Evolutionary conservation across 2,888 invertebrate species (phyloP).

Genomic region (Phytoseiulus persimilis): DNA sequence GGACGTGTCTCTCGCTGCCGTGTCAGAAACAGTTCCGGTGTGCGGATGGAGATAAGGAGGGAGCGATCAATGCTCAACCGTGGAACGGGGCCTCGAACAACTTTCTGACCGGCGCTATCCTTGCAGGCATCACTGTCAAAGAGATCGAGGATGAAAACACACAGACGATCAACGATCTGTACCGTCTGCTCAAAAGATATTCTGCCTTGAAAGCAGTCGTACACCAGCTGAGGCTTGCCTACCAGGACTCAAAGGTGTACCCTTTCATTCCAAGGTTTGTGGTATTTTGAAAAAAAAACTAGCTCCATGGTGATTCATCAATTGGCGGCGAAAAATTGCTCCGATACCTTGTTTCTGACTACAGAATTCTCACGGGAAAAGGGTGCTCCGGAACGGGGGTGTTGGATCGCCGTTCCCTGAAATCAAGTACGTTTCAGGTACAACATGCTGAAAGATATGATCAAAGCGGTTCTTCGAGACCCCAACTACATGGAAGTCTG

Average conservation of each 20-base stretch:
- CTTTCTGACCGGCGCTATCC: neutral
- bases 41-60: neutral
- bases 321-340: too few relatives aligned
- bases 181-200: constrained; percentile 82
- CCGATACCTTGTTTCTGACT: too few relatives aligned
- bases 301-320: too few relatives aligned
- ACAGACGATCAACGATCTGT: constrained; percentile 84
- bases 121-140: constrained; percentile 76
- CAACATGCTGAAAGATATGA: constrained; percentile 92
- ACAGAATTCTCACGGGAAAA: too few relatives aligned
- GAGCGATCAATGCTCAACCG: neutral
- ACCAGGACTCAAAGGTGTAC: constrained; percentile 80
- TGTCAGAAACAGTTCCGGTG: constrained; percentile 7
- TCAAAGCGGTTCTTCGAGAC: constrained; percentile 86
- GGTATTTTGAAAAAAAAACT: too few relatives aligned
- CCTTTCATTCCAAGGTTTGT: constrained; percentile 72
- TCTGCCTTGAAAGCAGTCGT: constrained; percentile 78
- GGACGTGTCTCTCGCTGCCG: constrained; percentile 10
- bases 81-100: neutral
- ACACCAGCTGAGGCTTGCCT: constrained; percentile 72
- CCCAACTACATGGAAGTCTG: constrained; percentile 96
- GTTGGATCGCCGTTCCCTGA: too few relatives aligned
- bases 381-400: too few relatives aligned
- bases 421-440: constrained; percentile 53
- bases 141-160: constrained; percentile 88